A percentile compares a stretch with the other conserved stretches of the same genome.
Evolutionary conservation across 2,113 vertebrate species (phyloP).

Genomic region (Tetraodon nigroviridis): DNA sequence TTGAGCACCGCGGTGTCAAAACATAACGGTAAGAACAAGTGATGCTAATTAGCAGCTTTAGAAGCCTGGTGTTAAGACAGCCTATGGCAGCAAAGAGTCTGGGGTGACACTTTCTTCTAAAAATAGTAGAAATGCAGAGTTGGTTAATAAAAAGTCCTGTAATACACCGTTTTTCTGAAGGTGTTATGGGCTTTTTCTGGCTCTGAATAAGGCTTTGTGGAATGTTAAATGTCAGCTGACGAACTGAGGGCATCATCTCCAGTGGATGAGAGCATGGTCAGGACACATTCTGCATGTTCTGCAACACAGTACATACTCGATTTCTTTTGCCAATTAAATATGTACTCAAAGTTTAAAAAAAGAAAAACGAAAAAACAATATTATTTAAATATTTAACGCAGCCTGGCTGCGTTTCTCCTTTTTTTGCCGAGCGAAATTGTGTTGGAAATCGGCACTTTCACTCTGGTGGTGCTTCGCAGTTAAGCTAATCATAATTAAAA

Average conservation of each 20-base stretch:
- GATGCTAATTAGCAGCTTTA: constrained; percentile 53
- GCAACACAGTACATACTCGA: no score
- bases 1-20: constrained; percentile 41
- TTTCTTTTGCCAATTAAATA: background rate
- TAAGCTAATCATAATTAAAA: no score
- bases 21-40: constrained; percentile 24
- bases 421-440: background rate
- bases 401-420: background rate
- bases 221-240: no score
- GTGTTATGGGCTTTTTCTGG: background rate
- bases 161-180: background rate
- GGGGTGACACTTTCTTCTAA: constrained; percentile 34
- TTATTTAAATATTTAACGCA: background rate
- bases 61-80: constrained; percentile 52
- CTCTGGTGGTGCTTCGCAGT: no score
- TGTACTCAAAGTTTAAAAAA: background rate
- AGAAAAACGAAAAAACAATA: background rate
- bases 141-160: no score
- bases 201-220: background rate
- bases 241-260: no score
- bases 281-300: no score
- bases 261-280: no score
- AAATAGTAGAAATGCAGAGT: no score
- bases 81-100: constrained; percentile 57
- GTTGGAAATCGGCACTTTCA: background rate